Conservation (phyloP, 2,797 vertebrate species). For the Manis javanica region DNA sequence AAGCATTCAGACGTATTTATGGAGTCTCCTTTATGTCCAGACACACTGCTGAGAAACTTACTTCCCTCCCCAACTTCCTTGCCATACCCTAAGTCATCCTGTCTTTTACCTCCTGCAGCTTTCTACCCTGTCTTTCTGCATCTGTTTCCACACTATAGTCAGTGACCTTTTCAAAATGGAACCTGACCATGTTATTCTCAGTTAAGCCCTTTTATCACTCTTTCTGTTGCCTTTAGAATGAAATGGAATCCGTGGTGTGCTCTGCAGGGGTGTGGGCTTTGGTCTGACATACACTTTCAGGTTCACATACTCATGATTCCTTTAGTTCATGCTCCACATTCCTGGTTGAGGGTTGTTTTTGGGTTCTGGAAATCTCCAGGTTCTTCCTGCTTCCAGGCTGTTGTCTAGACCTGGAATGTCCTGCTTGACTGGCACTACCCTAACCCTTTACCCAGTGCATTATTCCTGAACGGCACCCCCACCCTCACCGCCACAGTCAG, state of each 20-base stretch:
- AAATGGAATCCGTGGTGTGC: neutral
- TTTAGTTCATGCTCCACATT: neutral
- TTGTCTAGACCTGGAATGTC: neutral
- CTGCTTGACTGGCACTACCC: accelerated
- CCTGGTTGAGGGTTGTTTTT: neutral
- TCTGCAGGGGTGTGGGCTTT: neutral
- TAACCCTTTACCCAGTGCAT: accelerated
- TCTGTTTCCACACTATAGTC: neutral
- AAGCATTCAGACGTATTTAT: too few relatives aligned
- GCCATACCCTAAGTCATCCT: neutral
- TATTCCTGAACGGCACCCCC: neutral
- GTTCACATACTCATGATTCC: accelerated
- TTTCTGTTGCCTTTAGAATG: neutral
- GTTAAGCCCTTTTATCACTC: neutral
- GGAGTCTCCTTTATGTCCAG: neutral
- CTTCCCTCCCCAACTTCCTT: too few relatives aligned
- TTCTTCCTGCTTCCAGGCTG: neutral
- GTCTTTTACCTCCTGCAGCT: neutral
- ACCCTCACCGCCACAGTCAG: too few relatives aligned
- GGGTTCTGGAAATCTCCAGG: neutral
- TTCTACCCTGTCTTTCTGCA: neutral
- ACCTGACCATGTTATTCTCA: neutral
- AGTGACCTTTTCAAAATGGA: neutral
- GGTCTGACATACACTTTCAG: too few relatives aligned
- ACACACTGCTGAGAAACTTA: neutral